Base-by-base conservation (phyloP, 2,113 vertebrate genomes). In the Mungos mungo region DNA sequence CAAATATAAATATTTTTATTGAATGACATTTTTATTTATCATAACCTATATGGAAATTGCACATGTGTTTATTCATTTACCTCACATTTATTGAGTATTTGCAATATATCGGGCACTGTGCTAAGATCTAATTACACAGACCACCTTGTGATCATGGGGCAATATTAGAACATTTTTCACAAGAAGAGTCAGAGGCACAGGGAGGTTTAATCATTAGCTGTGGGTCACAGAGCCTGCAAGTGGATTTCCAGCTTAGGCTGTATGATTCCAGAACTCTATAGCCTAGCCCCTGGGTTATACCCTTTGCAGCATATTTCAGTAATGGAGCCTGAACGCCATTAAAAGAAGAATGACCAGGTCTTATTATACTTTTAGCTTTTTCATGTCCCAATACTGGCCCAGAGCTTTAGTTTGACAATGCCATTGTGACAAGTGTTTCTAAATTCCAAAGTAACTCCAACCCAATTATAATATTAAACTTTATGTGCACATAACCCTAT, bases 331-430 rank as follows among this genome's bases (percentile, higher is more conserved):
- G 54, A 93, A 68, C 65, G 5, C 47, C 47, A 80, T 38, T 66
- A 71, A 69, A 81, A 54, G 52, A 66, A 89, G 41, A 96, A 66
- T 33, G 57, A 57, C 35, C 47, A 50, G 68, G 82, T 35, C 14
- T 69, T 25, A 72, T 96, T 41, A 77, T 29, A 2, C 7, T 96
- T 86, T 98, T 11, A 60, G 74, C 19, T 16, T 87, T 68, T 96
- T 93, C 95, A 90, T 91, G 18, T 69, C 29, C 5, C 88, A 10
- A 85, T 50, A 74, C 12, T 84, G 60, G 7, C 7, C 41, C 77
- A 92, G 47, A 91, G n/a, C 38, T 90, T 95, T 63, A 81, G 71
- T 88, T 92, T 80, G 79, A 94, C n/a, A 66, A 93, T 4, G 1
- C 45, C 60, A 4, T 85, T 95, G 27, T 87, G 18, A 21, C 31